These are phyloP conservation scores for Galeruca laticollis DNA, from an alignment of 2,888 invertebrate genomes.

Conservation along the genomic window DNA sequence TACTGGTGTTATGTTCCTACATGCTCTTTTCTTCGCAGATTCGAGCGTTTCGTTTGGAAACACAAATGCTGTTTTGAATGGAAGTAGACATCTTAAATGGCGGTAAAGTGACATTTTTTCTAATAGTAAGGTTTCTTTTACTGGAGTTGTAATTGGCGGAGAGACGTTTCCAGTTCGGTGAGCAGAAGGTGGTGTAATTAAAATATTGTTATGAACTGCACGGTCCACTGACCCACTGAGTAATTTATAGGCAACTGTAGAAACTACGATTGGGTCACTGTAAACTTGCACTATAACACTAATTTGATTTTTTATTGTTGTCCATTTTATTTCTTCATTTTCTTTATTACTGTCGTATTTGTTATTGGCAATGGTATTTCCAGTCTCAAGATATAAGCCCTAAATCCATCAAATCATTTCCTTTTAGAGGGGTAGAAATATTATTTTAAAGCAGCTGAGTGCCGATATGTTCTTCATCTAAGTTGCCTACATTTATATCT, in stretches of 20 bases:
- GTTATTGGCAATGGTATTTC: conserved; percentile 13
- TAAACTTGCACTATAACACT: no score
- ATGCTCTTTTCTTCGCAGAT: conserved; percentile 18
- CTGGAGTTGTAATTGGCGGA: neutral
- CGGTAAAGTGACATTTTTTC: neutral
- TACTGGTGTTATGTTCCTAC: conserved; percentile 16
- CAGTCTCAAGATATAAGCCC: conserved; percentile 15
- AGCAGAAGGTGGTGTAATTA: neutral
- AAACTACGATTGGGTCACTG: no score
- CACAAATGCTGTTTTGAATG: conserved; percentile 18
- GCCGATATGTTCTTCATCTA: conserved; percentile 14
- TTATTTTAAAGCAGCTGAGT: conserved; percentile 17
- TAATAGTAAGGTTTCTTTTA: neutral
- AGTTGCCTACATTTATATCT: conserved; percentile 11
- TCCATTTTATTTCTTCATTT: conserved; percentile 18
- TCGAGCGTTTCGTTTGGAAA: conserved; percentile 9
- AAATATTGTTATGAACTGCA: conserved; percentile 12
- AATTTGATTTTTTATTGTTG: neutral
- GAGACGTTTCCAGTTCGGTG: neutral
- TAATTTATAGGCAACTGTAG: conserved; percentile 10
- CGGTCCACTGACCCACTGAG: conserved; percentile 8
- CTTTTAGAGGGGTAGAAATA: neutral
- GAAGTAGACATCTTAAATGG: conserved; percentile 9
- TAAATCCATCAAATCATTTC: conserved; percentile 19
- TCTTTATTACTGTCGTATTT: conserved; percentile 5